Percentiles rank a stretch among this genome's conserved stretches.
phyloP scores from a whole-genome alignment of 2,113 vertebrate genomes.

The Leptodactylus fuscus region DNA sequence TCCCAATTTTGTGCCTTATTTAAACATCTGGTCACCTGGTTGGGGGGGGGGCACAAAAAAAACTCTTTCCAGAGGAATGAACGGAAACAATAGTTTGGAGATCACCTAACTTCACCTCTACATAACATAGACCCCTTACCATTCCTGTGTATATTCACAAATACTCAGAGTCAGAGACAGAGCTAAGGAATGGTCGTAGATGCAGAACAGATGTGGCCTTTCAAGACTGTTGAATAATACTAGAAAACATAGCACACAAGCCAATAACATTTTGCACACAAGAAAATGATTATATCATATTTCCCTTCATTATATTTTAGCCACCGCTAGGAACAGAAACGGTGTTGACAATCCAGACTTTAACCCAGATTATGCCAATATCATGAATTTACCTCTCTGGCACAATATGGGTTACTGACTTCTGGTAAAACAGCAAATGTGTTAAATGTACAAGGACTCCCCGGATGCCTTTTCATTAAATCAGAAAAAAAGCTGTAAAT shows the following conservation, averaged over 20 bases:
- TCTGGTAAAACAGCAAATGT: constrained; percentile 49
- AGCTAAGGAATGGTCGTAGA: neutral
- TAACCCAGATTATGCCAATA: neutral
- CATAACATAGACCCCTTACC: neutral
- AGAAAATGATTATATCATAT: neutral
- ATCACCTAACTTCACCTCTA: neutral
- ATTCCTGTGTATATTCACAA: neutral
- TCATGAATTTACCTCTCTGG: neutral
- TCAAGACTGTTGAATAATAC: neutral
- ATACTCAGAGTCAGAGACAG: neutral
- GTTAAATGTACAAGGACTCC: constrained; percentile 47
- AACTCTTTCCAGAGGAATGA: no score
- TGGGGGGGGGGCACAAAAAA: neutral
- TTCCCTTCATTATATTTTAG: neutral
- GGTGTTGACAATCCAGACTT: neutral
- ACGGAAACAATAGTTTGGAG: neutral
- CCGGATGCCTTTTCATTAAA: constrained; percentile 58
- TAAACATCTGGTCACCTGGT: neutral
- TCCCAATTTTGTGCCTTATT: neutral
- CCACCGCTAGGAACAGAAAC: neutral
- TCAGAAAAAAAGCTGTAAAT: constrained; percentile 64
- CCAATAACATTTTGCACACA: neutral
- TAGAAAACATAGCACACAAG: neutral
- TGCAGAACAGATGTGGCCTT: constrained; percentile 22
- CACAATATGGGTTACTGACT: constrained; percentile 15